A percentile compares a stretch with the other conserved stretches of the same genome.
phyloP scores from a whole-genome alignment of 2,888 invertebrate genomes.

The Rhaphigaster nebulosa region DNA sequence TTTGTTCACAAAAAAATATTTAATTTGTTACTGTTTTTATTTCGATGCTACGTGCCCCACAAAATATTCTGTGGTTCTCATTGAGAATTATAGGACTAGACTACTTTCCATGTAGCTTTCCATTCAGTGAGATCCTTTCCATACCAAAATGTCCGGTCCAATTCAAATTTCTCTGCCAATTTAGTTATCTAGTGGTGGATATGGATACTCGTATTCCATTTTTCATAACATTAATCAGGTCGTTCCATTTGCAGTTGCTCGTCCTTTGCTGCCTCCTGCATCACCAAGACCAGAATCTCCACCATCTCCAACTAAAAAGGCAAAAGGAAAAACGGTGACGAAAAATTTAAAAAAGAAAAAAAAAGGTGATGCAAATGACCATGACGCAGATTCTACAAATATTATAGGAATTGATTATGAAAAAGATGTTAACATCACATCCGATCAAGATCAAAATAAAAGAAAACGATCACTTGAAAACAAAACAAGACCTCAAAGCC shows the following conservation, averaged over 20 bases:
- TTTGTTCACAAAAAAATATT: too few species aligned
- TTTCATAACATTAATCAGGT: background rate
- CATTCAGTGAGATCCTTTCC: too few species aligned
- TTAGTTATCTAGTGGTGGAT: background rate
- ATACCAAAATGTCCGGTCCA: background rate
- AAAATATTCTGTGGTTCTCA: too few species aligned
- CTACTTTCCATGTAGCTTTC: too few species aligned
- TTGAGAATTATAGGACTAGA: too few species aligned
- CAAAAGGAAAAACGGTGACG: background rate
- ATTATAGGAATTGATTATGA: background rate
- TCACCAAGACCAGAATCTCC: constrained; percentile 46
- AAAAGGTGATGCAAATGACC: background rate
- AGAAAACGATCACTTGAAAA: constrained; percentile 12
- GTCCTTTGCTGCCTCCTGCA: background rate
- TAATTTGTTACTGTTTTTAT: too few species aligned
- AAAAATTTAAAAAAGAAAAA: background rate
- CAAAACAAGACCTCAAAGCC: background rate
- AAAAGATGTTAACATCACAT: background rate
- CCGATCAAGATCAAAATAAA: background rate
- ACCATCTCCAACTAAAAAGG: background rate
- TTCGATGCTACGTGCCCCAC: too few species aligned
- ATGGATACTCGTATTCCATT: background rate
- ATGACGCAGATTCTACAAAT: background rate
- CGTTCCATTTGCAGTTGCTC: background rate
- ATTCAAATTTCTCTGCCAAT: background rate